These are phyloP conservation scores for Drosophila prolongata DNA, from an alignment of 2,888 invertebrate species.

Conservation along the genomic window DNA sequence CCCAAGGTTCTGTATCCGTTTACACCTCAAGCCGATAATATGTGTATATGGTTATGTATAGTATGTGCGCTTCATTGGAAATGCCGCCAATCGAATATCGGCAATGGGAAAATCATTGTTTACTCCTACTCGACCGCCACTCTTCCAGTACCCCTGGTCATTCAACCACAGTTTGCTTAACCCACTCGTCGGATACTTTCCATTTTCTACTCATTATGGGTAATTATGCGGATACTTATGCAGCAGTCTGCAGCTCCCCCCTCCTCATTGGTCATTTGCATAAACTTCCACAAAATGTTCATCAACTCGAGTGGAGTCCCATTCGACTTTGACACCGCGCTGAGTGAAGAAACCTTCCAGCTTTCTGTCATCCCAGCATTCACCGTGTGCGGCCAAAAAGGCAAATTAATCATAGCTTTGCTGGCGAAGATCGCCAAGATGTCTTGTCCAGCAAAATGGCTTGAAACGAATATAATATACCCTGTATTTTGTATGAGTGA, in stretches of 20 bases:
- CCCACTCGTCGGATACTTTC: slow-evolving; percentile 42
- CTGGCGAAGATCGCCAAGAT: not conserved
- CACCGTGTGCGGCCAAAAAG: slow-evolving; percentile 36
- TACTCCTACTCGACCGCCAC: slow-evolving; percentile 2
- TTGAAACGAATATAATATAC: not conserved
- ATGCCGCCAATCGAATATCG: slow-evolving; percentile 26
- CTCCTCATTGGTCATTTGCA: slow-evolving; percentile 29
- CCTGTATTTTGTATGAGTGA: too few species aligned
- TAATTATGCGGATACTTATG: slow-evolving; percentile 56
- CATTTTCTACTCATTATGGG: slow-evolving; percentile 52
- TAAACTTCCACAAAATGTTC: slow-evolving; percentile 39
- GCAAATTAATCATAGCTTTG: slow-evolving; percentile 32
- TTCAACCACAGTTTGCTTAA: slow-evolving; percentile 41
- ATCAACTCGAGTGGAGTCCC: slow-evolving; percentile 22
- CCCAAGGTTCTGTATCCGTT: slow-evolving; percentile 43
- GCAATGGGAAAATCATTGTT: slow-evolving; percentile 37
- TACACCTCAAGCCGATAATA: slow-evolving; percentile 27
- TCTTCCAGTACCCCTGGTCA: slow-evolving; percentile 8
- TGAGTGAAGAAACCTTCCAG: slow-evolving; percentile 29
- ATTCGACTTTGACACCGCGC: slow-evolving; percentile 33
- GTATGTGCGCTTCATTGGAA: slow-evolving; percentile 20
- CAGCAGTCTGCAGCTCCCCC: not conserved
- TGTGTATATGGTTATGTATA: not conserved
- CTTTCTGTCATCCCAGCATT: slow-evolving; percentile 12
- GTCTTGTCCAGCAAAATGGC: not conserved